Evolutionary conservation across 2,888 invertebrate species (phyloP), one percentile per base, ranked within the genome.

Genomic region (Oscheius onirici): DNA sequence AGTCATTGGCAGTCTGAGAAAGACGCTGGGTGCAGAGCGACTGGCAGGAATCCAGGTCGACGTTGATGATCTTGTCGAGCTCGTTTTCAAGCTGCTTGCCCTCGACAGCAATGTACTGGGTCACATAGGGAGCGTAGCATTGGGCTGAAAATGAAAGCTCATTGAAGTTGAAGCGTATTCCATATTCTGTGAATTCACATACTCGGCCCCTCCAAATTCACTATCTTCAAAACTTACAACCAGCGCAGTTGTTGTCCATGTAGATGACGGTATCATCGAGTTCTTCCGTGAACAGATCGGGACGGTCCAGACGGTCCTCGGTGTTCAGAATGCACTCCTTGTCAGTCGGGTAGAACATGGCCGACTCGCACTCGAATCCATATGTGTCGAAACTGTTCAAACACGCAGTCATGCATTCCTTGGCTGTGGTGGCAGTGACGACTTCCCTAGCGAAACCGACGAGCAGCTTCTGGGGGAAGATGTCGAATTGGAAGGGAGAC

Each of bases 211-310:
- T 6, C n/a, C n/a, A n/a, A n/a, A n/a, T n/a, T n/a, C n/a, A n/a
- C n/a, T n/a, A n/a, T n/a, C n/a, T n/a, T n/a, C n/a, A n/a, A 51
- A 54, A 73, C 82, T 80, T 65, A 85, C 86, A 85, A 74, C 87
- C 87, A 69, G 87, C 87, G 67, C 87, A 87, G 74, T 87, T 87
- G 80, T 87, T 87, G 78, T 87, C 87, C 81, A 87, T 76, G 77
- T 87, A 87, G 74, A 87, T 80, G 66, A 87, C 87, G n/a, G 76
- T 80, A 66, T 87, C 87, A 60, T 85, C 83, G 55, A 80, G 75
- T 72, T 87, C 87, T 61, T 86, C 84, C 26, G 84, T 80, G 75
- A 87, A 87, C 34, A 87, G 78, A 63, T 87, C 87, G n/a, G 87
- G 87, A 22, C 84, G 75, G 69, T 86, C 86, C 44, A 86, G 77